Conservation (phyloP, 2,888 invertebrate species). For the Tuberolachnus salignus region DNA sequence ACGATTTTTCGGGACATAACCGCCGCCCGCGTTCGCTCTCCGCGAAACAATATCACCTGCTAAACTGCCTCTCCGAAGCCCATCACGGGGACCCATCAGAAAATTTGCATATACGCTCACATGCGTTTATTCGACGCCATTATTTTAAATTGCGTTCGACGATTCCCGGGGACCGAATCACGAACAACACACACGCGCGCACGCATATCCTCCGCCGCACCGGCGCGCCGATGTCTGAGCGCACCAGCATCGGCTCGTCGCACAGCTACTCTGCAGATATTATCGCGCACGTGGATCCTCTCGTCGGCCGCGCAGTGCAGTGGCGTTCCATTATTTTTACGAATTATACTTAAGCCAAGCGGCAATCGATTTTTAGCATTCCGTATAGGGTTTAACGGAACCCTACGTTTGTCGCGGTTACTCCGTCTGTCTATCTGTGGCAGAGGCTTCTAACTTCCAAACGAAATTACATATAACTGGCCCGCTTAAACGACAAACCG, state of each 20-base stretch:
- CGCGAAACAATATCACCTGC: conserved; percentile 56
- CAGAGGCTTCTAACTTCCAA: too few species aligned
- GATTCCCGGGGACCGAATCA: conserved; percentile 21
- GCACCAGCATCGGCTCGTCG: too few species aligned
- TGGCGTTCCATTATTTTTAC: neutral
- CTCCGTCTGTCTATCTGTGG: too few species aligned
- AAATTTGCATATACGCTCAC: conserved; percentile 40
- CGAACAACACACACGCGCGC: too few species aligned
- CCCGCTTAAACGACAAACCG: too few species aligned
- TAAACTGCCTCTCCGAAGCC: conserved; percentile 53
- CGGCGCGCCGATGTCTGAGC: neutral
- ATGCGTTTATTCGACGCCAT: conserved; percentile 43
- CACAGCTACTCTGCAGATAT: conserved; percentile 3
- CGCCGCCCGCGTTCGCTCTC: neutral
- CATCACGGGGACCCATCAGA: conserved; percentile 49
- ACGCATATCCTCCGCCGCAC: conserved; percentile 28
- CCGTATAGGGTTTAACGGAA: too few species aligned
- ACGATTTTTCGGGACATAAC: conserved; percentile 51
- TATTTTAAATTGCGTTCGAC: conserved; percentile 56
- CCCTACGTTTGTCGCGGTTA: too few species aligned
- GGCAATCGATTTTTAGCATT: too few species aligned
- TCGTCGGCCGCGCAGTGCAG: neutral
- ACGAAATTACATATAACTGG: too few species aligned
- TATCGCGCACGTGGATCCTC: neutral
- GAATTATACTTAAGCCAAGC: neutral